These are phyloP conservation scores for Sandelia bainsii DNA, from an alignment of 2,797 vertebrate genomes.

Conservation along the genomic window DNA sequence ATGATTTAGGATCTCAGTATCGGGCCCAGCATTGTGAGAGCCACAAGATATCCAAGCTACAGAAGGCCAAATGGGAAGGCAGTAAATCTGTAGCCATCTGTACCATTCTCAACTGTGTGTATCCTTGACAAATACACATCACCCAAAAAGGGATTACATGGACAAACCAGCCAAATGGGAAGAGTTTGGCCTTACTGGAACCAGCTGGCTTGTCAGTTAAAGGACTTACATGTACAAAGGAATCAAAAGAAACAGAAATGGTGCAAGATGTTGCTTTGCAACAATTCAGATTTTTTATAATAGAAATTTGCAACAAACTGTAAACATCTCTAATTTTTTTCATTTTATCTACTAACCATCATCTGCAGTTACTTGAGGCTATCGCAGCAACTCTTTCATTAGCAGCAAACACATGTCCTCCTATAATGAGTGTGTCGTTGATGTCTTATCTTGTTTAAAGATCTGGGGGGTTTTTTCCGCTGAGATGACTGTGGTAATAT, in stretches of 20 bases:
- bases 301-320: constrained; percentile 17
- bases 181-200: constrained; percentile 74
- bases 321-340: not conserved
- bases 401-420: constrained; percentile 37
- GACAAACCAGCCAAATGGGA: constrained; percentile 78
- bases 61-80: constrained; percentile 78
- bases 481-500: not conserved
- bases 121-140: constrained; percentile 80
- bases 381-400: constrained; percentile 33
- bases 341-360: constrained; percentile 5
- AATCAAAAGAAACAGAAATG: constrained; percentile 73
- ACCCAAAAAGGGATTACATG: constrained; percentile 76
- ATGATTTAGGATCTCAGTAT: constrained; percentile 83
- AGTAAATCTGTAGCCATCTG: constrained; percentile 86
- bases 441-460: constrained; percentile 28
- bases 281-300: constrained; percentile 49
- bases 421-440: constrained; percentile 16
- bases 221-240: constrained; percentile 65
- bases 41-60: constrained; percentile 74
- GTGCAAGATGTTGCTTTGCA: constrained; percentile 59
- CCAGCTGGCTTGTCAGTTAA: constrained; percentile 80
- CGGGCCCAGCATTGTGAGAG: constrained; percentile 76
- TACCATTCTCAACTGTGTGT: constrained; percentile 81
- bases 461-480: no score
- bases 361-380: constrained; percentile 1